These are phyloP conservation scores for Epirrita christyi DNA, from an alignment of 2,888 invertebrate genomes.

Conservation along the genomic window DNA sequence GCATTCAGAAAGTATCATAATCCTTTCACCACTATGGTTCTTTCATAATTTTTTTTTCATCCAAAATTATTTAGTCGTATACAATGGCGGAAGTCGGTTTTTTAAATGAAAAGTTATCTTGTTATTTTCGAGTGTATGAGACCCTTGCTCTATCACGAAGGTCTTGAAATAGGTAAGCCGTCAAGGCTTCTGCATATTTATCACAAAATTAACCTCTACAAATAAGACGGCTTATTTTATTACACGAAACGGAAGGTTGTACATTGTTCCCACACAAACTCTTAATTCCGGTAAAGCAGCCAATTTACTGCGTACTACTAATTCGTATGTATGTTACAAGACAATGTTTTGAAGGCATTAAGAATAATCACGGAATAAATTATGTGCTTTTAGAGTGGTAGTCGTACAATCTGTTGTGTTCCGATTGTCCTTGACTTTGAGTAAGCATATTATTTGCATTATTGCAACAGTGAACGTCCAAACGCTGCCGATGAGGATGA, in stretches of 20 bases:
- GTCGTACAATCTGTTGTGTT: too few relatives aligned
- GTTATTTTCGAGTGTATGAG: background rate
- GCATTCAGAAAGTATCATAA: too few relatives aligned
- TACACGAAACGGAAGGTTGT: constrained; percentile 33
- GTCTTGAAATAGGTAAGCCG: constrained; percentile 9
- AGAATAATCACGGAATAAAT: constrained; percentile 6
- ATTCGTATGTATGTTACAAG: constrained; percentile 12
- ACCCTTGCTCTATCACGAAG: constrained; percentile 8
- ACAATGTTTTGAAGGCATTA: constrained; percentile 33
- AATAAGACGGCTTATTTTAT: constrained; percentile 21
- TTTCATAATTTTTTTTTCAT: too few relatives aligned
- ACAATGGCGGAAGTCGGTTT: too few relatives aligned
- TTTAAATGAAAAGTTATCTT: too few relatives aligned
- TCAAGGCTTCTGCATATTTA: constrained; percentile 18
- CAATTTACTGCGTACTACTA: constrained; percentile 29
- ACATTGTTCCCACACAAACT: constrained; percentile 32
- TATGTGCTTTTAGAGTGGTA: too few relatives aligned
- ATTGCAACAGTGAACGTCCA: too few relatives aligned
- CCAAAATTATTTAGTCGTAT: too few relatives aligned
- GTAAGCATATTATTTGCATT: too few relatives aligned
- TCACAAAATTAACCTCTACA: constrained; percentile 10
- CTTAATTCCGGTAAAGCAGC: constrained; percentile 35
- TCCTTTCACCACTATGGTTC: too few relatives aligned
- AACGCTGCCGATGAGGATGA: too few relatives aligned
- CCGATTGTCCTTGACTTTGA: too few relatives aligned